A percentile compares a stretch with the other conserved stretches of the same genome.
These are phyloP conservation scores for Cynodonichthys magdalenae DNA, from an alignment of 2,797 vertebrate genomes.

Conservation along the genomic window DNA sequence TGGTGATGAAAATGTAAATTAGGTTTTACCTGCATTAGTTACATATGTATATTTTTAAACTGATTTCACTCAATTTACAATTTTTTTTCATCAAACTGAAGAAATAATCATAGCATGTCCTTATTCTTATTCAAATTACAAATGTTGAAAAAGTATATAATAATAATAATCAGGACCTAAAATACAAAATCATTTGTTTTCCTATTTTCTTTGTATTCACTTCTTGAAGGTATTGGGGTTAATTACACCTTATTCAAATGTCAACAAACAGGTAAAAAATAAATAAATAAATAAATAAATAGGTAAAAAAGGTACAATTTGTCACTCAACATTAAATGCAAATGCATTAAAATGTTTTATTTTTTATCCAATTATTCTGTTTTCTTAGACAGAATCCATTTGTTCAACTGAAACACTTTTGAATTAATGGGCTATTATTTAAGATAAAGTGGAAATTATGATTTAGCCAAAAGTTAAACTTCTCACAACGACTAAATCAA, in stretches of 20 bases:
- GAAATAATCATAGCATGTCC: background rate
- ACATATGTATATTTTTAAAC: too few relatives aligned
- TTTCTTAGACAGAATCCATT: slow-evolving; percentile 1
- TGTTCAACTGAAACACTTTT: slow-evolving; percentile 1
- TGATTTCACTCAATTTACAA: background rate
- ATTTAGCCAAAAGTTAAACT: slow-evolving; percentile 30
- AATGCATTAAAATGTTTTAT: background rate
- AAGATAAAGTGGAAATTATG: slow-evolving; percentile 15
- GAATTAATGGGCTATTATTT: slow-evolving; percentile 24
- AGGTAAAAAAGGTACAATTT: background rate
- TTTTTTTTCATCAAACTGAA: slow-evolving; percentile 17
- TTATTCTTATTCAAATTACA: background rate
- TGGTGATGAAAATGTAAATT: background rate
- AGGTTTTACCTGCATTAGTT: background rate
- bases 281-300: background rate
- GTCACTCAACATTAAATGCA: background rate
- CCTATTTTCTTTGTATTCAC: background rate
- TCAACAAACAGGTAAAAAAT: too few relatives aligned
- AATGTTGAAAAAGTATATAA: background rate
- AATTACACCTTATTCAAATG: background rate
- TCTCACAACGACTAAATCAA: slow-evolving; percentile 25
- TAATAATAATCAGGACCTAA: background rate
- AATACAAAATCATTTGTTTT: slow-evolving; percentile 1
- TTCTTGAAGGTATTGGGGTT: background rate
- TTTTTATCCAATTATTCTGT: slow-evolving; percentile 12